Conservation (phyloP, 2,113 vertebrate species). For the Taxidea taxus region DNA sequence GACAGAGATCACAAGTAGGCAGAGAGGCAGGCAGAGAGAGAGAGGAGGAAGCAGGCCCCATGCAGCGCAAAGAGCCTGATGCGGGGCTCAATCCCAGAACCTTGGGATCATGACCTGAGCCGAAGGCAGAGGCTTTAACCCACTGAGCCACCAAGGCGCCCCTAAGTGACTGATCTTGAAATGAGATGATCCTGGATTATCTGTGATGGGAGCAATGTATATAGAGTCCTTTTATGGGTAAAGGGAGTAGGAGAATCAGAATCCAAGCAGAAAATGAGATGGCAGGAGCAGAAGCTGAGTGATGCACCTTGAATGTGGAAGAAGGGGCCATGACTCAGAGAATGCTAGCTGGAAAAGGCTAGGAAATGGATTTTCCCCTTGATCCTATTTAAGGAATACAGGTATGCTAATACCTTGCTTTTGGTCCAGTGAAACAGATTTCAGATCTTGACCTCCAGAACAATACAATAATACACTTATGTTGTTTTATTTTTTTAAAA, state of each 20-base stretch:
- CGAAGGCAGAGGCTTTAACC: too few species aligned
- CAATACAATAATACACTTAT: neutral
- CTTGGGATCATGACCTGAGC: too few species aligned
- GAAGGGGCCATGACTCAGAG: neutral
- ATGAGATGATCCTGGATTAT: neutral
- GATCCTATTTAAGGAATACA: neutral
- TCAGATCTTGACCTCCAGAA: neutral
- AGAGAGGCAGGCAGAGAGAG: too few species aligned
- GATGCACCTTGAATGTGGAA: neutral
- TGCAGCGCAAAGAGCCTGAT: too few species aligned
- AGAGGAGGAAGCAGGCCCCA: too few species aligned
- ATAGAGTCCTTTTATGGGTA: neutral
- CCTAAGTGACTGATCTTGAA: neutral
- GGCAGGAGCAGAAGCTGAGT: neutral
- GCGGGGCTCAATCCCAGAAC: too few species aligned
- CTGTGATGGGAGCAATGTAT: neutral
- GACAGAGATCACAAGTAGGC: too few species aligned
- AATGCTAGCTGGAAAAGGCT: neutral
- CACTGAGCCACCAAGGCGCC: too few species aligned
- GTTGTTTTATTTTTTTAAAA: neutral
- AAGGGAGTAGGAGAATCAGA: neutral
- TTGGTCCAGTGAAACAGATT: neutral
- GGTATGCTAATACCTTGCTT: neutral
- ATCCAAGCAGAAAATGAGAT: neutral
- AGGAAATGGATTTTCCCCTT: neutral